Conservation (phyloP, 2,113 vertebrate genomes). For the Dipodomys merriami region DNA sequence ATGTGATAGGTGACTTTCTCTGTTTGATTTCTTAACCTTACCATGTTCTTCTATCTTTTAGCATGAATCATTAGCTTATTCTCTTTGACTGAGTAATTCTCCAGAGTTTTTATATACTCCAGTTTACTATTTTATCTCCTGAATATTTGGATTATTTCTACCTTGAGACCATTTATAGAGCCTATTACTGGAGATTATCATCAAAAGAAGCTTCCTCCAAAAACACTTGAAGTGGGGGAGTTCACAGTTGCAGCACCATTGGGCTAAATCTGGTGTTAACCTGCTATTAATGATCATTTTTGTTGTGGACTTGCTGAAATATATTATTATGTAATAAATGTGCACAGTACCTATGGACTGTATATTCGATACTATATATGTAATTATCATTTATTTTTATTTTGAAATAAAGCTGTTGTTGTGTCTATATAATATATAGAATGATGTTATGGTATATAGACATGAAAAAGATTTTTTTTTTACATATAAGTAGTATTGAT, state of each 20-base stretch:
- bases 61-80: background rate
- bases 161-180: constrained; percentile 74
- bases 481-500: constrained; percentile 80
- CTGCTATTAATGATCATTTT: constrained; percentile 81
- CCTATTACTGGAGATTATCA: constrained; percentile 82
- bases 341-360: constrained; percentile 72
- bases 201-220: constrained; percentile 76
- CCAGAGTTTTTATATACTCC: background rate
- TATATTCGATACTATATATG: constrained; percentile 77
- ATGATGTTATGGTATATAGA: background rate
- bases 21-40: background rate
- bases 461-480: constrained; percentile 59
- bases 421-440: background rate
- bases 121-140: background rate
- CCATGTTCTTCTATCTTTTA: background rate
- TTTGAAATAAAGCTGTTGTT: background rate
- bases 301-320: constrained; percentile 81
- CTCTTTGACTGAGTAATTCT: constrained; percentile 29
- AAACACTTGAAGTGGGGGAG: constrained; percentile 75
- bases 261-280: constrained; percentile 78
- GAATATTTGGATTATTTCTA: background rate
- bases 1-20: background rate
- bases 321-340: constrained; percentile 79
- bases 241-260: constrained; percentile 75
- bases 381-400: constrained; percentile 44